A percentile compares a stretch with the other conserved stretches of the same genome.
Conservation (phyloP, 2,113 vertebrate species). For the Cephalopholis sonnerati region DNA sequence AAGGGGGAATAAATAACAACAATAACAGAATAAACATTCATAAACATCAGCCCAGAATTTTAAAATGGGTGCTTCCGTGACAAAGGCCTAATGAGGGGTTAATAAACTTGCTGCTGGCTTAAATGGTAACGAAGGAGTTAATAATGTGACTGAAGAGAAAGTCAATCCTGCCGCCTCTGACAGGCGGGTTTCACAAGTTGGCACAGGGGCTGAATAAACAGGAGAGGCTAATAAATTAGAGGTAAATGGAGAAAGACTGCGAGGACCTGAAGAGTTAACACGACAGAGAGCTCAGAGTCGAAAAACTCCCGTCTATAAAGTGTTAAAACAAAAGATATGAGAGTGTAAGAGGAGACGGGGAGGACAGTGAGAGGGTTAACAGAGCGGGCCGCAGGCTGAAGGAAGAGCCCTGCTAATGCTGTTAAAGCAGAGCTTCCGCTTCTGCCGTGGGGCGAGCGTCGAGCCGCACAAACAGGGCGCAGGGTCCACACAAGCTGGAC, state of each 20-base stretch:
- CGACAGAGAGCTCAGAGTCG: background rate
- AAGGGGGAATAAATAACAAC: too few relatives aligned
- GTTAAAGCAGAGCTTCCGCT: constrained; percentile 65
- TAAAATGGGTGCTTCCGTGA: too few relatives aligned
- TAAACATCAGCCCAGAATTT: too few relatives aligned
- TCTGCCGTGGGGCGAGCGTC: constrained; percentile 35
- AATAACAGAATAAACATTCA: too few relatives aligned
- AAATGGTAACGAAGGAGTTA: constrained; percentile 40
- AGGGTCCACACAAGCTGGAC: constrained; percentile 55
- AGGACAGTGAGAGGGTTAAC: constrained; percentile 58
- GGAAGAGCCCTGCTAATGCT: constrained; percentile 55
- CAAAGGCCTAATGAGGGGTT: constrained; percentile 5
- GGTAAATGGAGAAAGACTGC: background rate
- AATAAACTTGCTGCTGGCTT: background rate
- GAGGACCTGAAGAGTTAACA: background rate
- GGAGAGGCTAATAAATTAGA: constrained; percentile 32
- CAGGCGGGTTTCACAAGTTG: constrained; percentile 46
- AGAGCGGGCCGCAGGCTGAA: constrained; percentile 23
- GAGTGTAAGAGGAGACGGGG: background rate
- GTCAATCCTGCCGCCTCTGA: constrained; percentile 37
- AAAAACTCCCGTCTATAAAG: background rate
- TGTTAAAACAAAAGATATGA: background rate
- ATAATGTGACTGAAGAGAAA: constrained; percentile 24
- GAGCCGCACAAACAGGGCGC: constrained; percentile 57
- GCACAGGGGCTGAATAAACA: constrained; percentile 44